These are phyloP conservation scores for Streptopelia turtur DNA, from an alignment of 2,797 vertebrate genomes.

Conservation along the genomic window DNA sequence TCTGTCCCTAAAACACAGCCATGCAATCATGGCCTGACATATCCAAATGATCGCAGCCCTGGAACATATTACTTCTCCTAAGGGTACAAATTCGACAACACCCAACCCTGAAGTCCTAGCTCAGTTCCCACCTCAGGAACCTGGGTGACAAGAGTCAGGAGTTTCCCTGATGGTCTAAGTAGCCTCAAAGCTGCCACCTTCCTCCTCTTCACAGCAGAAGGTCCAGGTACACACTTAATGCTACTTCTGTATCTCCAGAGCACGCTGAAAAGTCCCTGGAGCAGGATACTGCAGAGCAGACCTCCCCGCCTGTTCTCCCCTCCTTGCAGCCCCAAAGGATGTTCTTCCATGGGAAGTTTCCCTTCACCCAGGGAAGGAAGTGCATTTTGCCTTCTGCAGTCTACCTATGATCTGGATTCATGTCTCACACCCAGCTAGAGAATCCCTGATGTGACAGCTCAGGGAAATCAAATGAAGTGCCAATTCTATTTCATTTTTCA, in stretches of 20 bases:
- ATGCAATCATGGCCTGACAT: neutral
- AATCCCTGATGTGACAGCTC: conserved; percentile 49
- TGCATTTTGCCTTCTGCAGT: neutral
- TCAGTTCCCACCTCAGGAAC: neutral
- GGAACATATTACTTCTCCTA: neutral
- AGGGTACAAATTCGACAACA: neutral
- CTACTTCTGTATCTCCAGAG: neutral
- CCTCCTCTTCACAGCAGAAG: neutral
- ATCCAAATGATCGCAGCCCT: neutral
- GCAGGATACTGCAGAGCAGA: neutral
- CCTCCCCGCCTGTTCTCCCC: too few species aligned
- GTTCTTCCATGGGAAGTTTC: neutral
- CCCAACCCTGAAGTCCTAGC: neutral
- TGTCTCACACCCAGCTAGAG: conserved; percentile 54
- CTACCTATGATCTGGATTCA: conserved; percentile 28
- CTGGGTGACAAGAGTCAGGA: neutral
- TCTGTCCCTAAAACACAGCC: neutral
- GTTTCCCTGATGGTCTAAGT: neutral
- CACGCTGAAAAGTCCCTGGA: neutral
- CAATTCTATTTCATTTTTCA: conserved; percentile 47
- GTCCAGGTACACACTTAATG: neutral
- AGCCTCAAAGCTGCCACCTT: neutral
- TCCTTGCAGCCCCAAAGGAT: neutral
- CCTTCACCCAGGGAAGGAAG: neutral
- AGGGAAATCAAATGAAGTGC: conserved; percentile 51